These are phyloP conservation scores for Peromyscus eremicus DNA, from an alignment of 2,797 vertebrate genomes.

Conservation along the genomic window DNA sequence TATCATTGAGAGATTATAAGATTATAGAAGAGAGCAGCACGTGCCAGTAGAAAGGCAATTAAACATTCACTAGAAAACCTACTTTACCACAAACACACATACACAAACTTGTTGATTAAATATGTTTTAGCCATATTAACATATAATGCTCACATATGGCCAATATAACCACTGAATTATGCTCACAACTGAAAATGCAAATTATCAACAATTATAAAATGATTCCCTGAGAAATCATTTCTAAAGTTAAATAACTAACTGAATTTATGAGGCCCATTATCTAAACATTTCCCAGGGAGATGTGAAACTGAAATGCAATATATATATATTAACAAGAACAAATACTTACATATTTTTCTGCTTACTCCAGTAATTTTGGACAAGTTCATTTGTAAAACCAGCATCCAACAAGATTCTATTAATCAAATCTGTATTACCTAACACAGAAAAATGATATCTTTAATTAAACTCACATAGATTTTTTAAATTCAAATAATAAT, in stretches of 20 bases:
- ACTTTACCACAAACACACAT: not conserved
- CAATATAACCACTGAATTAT: not conserved
- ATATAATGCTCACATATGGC: not conserved
- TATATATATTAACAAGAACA: conserved; percentile 12
- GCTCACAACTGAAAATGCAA: not conserved
- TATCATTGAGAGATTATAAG: not conserved
- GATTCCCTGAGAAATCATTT: conserved; percentile 27
- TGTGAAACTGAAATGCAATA: not conserved
- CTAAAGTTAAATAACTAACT: conserved; percentile 42
- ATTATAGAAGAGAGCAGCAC: too few relatives aligned
- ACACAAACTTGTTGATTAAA: not conserved
- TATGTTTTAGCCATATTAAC: not conserved
- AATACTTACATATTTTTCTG: conserved; percentile 93
- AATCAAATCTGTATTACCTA: conserved; percentile 91
- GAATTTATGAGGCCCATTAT: conserved; percentile 15
- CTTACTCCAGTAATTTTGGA: conserved; percentile 93
- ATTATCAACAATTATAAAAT: not conserved
- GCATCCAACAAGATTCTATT: conserved; percentile 96
- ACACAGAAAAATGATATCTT: conserved; percentile 82
- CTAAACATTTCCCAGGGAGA: not conserved
- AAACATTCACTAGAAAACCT: not conserved
- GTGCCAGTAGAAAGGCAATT: not conserved
- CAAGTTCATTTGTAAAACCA: conserved; percentile 95
- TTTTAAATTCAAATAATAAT: not conserved
- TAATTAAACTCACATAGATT: conserved; percentile 80